phyloP scores from a whole-genome alignment of 2,888 invertebrate genomes.

The Noctua fimbriata region DNA sequence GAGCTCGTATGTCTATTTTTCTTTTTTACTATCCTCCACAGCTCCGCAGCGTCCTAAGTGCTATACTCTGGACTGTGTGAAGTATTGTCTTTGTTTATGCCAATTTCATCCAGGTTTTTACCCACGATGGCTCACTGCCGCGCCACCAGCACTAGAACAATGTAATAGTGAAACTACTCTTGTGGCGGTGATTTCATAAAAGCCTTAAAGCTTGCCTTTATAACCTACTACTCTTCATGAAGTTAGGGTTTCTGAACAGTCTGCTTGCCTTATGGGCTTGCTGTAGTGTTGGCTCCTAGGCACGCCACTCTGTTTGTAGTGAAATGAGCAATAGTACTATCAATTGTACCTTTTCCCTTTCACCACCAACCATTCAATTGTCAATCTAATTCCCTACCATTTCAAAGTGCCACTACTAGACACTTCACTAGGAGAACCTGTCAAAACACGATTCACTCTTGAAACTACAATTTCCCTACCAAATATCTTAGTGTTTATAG shows the following conservation, averaged over 20 bases:
- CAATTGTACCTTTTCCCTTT: not conserved
- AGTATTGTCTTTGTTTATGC: not conserved
- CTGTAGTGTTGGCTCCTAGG: not conserved
- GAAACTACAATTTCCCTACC: constrained; percentile 75
- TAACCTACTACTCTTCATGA: not conserved
- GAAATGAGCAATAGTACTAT: not conserved
- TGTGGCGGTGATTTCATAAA: not conserved
- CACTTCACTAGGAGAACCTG: constrained; percentile 49
- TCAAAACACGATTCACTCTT: constrained; percentile 59
- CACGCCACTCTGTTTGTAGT: not conserved
- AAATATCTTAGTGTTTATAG: constrained; percentile 77
- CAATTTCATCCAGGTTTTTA: not conserved
- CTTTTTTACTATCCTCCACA: not conserved
- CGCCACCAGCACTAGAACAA: not conserved
- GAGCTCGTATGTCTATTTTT: not conserved
- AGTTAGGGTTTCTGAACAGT: not conserved
- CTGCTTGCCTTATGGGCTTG: not conserved
- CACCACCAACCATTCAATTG: constrained; percentile 1
- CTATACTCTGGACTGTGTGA: not conserved
- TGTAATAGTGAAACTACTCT: not conserved
- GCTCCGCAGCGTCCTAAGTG: not conserved
- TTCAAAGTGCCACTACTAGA: constrained; percentile 27
- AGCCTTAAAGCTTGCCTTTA: not conserved
- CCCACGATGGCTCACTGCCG: not conserved
- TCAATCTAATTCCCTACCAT: constrained; percentile 11